Evolutionary conservation across 2,113 vertebrate genomes (phyloP).

Genomic region (Vidua chalybeata): DNA sequence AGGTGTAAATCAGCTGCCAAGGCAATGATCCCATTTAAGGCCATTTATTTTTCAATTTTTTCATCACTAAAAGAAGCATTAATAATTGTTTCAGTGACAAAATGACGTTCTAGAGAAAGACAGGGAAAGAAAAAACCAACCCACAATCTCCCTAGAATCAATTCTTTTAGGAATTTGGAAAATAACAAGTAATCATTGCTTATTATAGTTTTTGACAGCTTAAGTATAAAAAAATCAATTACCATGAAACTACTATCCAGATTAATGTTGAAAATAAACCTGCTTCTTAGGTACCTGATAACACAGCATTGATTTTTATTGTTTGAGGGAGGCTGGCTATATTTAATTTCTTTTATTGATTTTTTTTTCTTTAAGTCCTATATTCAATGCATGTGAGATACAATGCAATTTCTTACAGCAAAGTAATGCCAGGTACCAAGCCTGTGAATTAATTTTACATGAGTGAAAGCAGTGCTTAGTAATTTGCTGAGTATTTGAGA

Average conservation of each 20-base stretch:
- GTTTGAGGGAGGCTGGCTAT: conserved; percentile 63
- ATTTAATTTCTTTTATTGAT: conserved; percentile 75
- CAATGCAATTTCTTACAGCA: conserved; percentile 61
- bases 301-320: conserved; percentile 71
- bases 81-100: conserved; percentile 13
- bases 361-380: conserved; percentile 51
- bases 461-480: conserved; percentile 36
- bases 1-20: neutral
- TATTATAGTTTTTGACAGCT: conserved; percentile 71
- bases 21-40: neutral
- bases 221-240: conserved; percentile 75
- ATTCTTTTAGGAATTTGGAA: conserved; percentile 64
- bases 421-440: conserved; percentile 37
- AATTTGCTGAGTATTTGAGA: conserved; percentile 66
- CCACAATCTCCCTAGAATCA: neutral
- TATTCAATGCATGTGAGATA: conserved; percentile 58
- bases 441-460: conserved; percentile 64
- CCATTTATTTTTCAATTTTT: conserved; percentile 37
- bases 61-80: neutral
- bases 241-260: conserved; percentile 62
- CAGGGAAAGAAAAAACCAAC: neutral
- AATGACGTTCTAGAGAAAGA: neutral
- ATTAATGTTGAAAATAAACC: conserved; percentile 72
- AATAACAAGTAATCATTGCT: conserved; percentile 70
- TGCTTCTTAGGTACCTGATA: conserved; percentile 61